Base-by-base conservation (phyloP, 2,888 invertebrate genomes). In the Itoplectis maculator region DNA sequence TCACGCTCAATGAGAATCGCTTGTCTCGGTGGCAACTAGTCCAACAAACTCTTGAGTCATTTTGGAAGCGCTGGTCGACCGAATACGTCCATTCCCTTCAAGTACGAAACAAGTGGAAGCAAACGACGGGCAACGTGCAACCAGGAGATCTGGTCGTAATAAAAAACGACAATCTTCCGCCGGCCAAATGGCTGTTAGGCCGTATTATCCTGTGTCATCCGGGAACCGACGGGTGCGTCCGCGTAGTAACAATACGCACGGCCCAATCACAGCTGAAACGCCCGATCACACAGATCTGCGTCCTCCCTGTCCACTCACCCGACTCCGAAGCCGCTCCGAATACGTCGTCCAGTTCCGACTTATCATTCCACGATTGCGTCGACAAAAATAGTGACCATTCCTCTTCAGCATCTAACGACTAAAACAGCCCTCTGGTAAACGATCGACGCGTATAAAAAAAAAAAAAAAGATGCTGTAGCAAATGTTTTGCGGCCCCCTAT, bases 131-230 rank as follows among this genome's bases (percentile, higher is more conserved):
- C 11, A 11, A 54, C 54, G 51, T 69, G 9, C 29, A 15, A 20
- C 40, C 37, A 37, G 68, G 68, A 1, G 68, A 69, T 15, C 15
- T 69, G 11, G 54, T 69, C 18, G 51, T 69, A n/a, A 40, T 69
- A 2, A 49, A 18, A 13, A 69, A 69, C 51, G 18, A 37, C 2
- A 69, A 3, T 35, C 37, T 69, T 9, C 68, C 51, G 37, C 68
- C 68, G 1, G 29, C 49, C n/a, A 66, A 66, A 7, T 66, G 66
- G 66, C 66, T 66, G 8, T 35, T 66, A 20, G 63, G 68, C 11
- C 68, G 68, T 5, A 49, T 69, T n/a, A 69, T 40, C 18, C 51
- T 49, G 49, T 51, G 68, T 69, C 68, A 69, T 69, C 68, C 63
- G 37, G 68, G 68, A 11, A 37, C 68, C 20, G 37, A 69, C 68